Conservation (phyloP, 2,888 invertebrate genomes). For the Drosophila subsilvestris region DNA sequence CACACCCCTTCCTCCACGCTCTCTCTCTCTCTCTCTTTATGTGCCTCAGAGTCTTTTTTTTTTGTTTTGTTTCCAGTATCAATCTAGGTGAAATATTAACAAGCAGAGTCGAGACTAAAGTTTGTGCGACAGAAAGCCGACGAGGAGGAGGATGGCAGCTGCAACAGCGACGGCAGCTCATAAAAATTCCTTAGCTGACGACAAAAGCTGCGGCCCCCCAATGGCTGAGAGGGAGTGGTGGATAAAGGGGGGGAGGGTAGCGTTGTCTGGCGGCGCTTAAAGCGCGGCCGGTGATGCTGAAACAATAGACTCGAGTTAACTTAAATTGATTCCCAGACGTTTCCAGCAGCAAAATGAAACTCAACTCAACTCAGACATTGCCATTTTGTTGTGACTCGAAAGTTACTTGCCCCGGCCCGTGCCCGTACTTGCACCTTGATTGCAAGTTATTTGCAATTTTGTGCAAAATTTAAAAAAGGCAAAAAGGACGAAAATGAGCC, state of each 20-base stretch:
- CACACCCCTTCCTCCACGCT: no score
- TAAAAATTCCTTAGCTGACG: slow-evolving; percentile 76
- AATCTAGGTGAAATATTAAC: slow-evolving; percentile 80
- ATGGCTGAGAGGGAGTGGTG: slow-evolving; percentile 6
- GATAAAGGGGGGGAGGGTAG: background rate
- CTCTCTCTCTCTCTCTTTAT: no score
- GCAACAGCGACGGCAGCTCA: slow-evolving; percentile 69
- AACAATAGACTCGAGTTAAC: slow-evolving; percentile 80
- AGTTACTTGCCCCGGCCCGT: slow-evolving; percentile 20
- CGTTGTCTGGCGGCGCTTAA: slow-evolving; percentile 43
- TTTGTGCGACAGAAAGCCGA: slow-evolving; percentile 55
- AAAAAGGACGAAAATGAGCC: slow-evolving; percentile 20
- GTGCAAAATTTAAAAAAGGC: slow-evolving; percentile 62
- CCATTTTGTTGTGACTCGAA: slow-evolving; percentile 48
- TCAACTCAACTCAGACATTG: slow-evolving; percentile 33
- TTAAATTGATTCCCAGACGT: slow-evolving; percentile 78
- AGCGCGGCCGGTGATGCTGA: slow-evolving; percentile 61
- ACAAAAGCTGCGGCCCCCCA: slow-evolving; percentile 48
- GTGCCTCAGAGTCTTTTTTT: no score
- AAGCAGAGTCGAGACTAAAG: slow-evolving; percentile 59
- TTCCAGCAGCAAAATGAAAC: slow-evolving; percentile 59
- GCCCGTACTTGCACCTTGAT: slow-evolving; percentile 73
- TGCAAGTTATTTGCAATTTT: slow-evolving; percentile 81
- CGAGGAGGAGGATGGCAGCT: slow-evolving; percentile 10
- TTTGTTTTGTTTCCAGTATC: slow-evolving; percentile 64